phyloP scores from a whole-genome alignment of 2,797 vertebrate genomes.

The Microtus californicus region DNA sequence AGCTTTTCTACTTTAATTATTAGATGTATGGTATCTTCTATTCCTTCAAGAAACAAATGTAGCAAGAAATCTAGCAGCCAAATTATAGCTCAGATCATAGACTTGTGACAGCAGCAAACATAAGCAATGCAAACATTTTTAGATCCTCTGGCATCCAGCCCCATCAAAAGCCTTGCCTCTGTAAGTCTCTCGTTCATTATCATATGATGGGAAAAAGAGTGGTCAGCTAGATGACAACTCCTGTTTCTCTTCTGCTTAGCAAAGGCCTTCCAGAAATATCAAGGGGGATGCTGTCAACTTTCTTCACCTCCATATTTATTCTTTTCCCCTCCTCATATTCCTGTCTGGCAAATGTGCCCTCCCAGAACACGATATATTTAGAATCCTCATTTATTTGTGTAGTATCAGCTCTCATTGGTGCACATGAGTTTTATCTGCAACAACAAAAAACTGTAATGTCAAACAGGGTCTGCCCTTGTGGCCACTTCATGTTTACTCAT shows the following conservation, averaged over 20 bases:
- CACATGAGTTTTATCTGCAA: slow-evolving; percentile 31
- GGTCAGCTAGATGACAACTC: background rate
- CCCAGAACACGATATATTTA: background rate
- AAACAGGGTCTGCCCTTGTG: background rate
- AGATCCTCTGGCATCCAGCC: background rate
- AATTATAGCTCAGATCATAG: slow-evolving; percentile 34
- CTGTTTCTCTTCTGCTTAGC: background rate
- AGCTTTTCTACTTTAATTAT: slow-evolving; percentile 60
- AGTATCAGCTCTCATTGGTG: background rate
- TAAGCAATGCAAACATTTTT: background rate
- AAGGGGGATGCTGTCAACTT: background rate
- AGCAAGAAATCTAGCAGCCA: background rate
- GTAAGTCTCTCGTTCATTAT: slow-evolving; percentile 21
- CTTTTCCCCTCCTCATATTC: background rate
- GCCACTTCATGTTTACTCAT: slow-evolving; percentile 49
- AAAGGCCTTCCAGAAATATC: background rate
- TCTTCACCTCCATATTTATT: background rate
- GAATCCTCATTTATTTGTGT: slow-evolving; percentile 26
- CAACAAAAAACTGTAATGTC: background rate
- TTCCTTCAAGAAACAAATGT: slow-evolving; percentile 51
- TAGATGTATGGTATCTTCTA: slow-evolving; percentile 33
- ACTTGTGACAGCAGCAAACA: slow-evolving; percentile 48
- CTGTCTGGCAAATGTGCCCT: background rate
- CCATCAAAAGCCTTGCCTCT: slow-evolving; percentile 33
- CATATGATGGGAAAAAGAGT: background rate